These are phyloP conservation scores for Miltochrista miniata DNA, from an alignment of 2,888 invertebrate genomes.

Conservation along the genomic window DNA sequence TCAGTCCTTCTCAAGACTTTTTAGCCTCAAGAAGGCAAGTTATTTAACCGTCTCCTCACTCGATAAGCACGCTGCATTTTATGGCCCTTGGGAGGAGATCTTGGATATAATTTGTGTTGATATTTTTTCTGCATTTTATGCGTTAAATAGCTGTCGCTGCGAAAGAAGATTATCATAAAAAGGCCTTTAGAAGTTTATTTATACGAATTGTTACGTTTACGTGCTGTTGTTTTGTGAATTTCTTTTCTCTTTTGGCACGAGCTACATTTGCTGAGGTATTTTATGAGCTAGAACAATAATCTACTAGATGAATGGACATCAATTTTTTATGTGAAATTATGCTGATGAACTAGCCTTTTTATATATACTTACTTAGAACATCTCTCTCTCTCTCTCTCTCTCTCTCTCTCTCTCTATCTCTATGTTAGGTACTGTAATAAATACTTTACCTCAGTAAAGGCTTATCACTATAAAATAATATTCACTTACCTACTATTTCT, in stretches of 20 bases:
- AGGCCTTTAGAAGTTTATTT: constrained; percentile 25
- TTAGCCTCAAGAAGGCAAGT: constrained; percentile 17
- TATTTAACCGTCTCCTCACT: constrained; percentile 32
- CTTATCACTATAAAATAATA: no score
- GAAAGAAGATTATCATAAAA: constrained; percentile 32
- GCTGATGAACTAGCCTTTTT: no score
- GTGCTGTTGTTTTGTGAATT: constrained; percentile 11
- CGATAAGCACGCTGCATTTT: constrained; percentile 43
- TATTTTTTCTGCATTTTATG: constrained; percentile 43
- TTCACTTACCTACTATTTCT: no score
- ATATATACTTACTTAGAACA: no score
- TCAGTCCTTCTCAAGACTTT: constrained; percentile 21
- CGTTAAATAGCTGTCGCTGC: constrained; percentile 38
- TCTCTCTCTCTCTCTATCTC: no score
- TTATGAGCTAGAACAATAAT: neutral
- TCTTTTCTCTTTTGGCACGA: neutral
- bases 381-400: no score
- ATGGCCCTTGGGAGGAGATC: constrained; percentile 30
- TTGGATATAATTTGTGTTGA: constrained; percentile 38
- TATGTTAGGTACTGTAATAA: no score
- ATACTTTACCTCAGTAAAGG: no score
- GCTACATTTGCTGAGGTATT: neutral
- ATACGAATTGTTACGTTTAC: constrained; percentile 28
- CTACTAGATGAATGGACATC: neutral
- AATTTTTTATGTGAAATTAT: neutral